phyloP scores from a whole-genome alignment of 2,797 vertebrate species.

The Chrysocyon brachyurus region DNA sequence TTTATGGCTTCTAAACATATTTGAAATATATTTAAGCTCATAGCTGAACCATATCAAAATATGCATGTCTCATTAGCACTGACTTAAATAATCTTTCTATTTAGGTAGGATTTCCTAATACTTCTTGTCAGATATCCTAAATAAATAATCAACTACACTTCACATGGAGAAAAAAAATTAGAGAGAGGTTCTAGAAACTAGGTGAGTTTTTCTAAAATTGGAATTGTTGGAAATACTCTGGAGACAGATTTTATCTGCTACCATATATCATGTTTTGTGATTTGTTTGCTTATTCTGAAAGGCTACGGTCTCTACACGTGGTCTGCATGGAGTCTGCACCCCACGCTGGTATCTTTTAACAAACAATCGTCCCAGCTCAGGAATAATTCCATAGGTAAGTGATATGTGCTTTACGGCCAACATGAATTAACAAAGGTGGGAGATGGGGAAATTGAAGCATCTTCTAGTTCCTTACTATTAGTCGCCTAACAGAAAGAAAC shows the following conservation, averaged over 20 bases:
- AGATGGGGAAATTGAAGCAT: not conserved
- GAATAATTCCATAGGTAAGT: not conserved
- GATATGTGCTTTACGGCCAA: not conserved
- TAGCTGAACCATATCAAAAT: not conserved
- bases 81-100: constrained; percentile 12
- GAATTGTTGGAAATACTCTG: not conserved
- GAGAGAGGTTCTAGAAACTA: not conserved
- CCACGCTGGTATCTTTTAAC: not conserved
- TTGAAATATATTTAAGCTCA: constrained; percentile 49
- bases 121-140: constrained; percentile 18
- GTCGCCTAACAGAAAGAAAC: not conserved
- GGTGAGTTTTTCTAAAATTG: not conserved
- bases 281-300: constrained; percentile 31
- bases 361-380: not conserved
- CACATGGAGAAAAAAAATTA: not conserved
- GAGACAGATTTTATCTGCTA: not conserved
- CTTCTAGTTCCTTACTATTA: constrained; percentile 14
- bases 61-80: not conserved
- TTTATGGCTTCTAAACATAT: constrained; percentile 61
- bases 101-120: constrained; percentile 31
- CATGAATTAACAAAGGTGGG: not conserved
- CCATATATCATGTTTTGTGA: not conserved
- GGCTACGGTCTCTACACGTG: not conserved
- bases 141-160: constrained; percentile 20
- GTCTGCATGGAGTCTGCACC: not conserved